A percentile compares a stretch with the other conserved stretches of the same genome.
Conservation (phyloP, 2,797 vertebrate species). For the Ptychobarbus kaznakovi region DNA sequence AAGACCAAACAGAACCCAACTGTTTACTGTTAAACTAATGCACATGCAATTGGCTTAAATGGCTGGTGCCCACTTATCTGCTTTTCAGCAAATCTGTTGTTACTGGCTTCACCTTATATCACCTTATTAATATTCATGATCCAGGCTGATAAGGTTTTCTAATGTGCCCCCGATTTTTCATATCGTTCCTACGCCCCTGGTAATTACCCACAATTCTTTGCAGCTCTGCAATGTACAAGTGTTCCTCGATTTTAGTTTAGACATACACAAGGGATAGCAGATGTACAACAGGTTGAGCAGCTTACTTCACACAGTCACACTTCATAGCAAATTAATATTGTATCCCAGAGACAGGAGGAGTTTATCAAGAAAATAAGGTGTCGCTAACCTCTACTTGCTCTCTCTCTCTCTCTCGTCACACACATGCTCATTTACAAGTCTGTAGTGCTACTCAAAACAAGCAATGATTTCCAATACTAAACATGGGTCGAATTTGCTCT, state of each 20-base stretch:
- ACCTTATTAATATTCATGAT: conserved; percentile 20
- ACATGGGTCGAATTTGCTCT: conserved; percentile 34
- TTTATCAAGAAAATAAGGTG: conserved; percentile 22
- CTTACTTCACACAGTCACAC: neutral
- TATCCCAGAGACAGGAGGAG: conserved; percentile 15
- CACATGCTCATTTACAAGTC: conserved; percentile 25
- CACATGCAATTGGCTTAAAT: neutral
- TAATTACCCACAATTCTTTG: conserved; percentile 34
- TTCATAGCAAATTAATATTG: conserved; percentile 2
- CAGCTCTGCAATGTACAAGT: conserved; percentile 17
- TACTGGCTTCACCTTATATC: neutral
- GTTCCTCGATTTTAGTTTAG: conserved; percentile 1
- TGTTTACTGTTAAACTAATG: neutral
- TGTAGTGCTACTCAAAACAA: conserved; percentile 38
- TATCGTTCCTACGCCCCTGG: conserved; percentile 6
- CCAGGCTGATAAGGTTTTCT: neutral
- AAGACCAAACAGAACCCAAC: neutral
- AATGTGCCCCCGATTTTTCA: neutral
- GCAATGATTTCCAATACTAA: conserved; percentile 54
- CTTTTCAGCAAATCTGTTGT: conserved; percentile 5
- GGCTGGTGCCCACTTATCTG: neutral
- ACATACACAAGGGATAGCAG: conserved; percentile 16
- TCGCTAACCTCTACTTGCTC: conserved; percentile 6
- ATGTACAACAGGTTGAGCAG: conserved; percentile 30
- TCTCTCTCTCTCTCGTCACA: neutral